Base-by-base conservation (phyloP, 2,113 vertebrate species). In the Eurystomus gularis region DNA sequence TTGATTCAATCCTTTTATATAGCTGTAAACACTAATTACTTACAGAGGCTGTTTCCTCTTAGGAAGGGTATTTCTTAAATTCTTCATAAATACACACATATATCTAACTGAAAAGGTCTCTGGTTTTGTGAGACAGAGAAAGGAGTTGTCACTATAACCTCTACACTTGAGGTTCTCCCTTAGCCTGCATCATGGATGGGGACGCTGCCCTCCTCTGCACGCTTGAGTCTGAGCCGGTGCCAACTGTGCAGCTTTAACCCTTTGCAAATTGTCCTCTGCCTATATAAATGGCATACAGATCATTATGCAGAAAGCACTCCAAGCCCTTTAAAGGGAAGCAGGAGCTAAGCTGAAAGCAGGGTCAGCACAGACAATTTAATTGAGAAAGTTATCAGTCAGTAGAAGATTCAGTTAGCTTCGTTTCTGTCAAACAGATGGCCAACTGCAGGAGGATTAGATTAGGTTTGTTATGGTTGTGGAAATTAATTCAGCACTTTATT, bases 401-500 rank as follows among this genome's bases (percentile, higher is more conserved):
- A 68, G 92, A 82, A 96, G 92, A 96, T 97, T 92, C 82, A 68
- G 92, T 97, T 97, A 94, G 86, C 93, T 97, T 92, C 24, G 11
- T 96, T 94, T 98, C 97, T 97, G 76, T 48, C 89, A 96, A 96
- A 93, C 98, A 98, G 98, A 98, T 98, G 98, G 98, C 94, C 62
- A 52, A 65, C 94, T 81, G 80, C 82, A 87, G 70, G 75, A 76
- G 97, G 91, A 98, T 98, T 97, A 83, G 79, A 94, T 98, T 98
- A 97, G 57, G 48, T 97, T 94, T 97, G 91, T 94, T 95, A 70
- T 82, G 88, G 95, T 95, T 96, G 83, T 94, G 85, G 88, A 94
- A 98, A 98, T 98, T 97, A 98, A 98, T 98, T 98, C 97, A 97
- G 93, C 97, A 96, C 93, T 98, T 97, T 70, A 80, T 35, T 58